Conservation (phyloP, 2,888 invertebrate species). For the Maniola hyperantus region DNA sequence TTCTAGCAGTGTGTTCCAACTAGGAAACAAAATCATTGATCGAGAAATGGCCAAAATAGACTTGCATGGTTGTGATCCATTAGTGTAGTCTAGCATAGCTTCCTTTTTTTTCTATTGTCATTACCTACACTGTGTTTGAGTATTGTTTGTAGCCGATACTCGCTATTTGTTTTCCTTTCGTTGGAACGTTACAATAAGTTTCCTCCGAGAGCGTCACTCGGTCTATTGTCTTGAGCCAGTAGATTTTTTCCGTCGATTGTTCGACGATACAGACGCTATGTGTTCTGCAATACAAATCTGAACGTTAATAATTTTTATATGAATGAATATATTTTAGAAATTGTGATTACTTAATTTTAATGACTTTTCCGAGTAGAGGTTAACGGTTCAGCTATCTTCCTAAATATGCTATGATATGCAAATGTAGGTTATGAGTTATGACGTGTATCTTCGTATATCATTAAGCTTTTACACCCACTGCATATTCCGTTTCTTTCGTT, state of each 20-base stretch:
- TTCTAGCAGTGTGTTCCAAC: too few species aligned
- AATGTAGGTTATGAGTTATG: background rate
- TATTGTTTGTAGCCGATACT: slow-evolving; percentile 11
- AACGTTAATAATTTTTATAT: background rate
- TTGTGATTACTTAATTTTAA: background rate
- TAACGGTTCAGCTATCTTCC: background rate
- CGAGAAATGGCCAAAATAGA: background rate
- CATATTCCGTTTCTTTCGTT: slow-evolving; percentile 60
- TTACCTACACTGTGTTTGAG: slow-evolving; percentile 4
- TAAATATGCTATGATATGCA: background rate
- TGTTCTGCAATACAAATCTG: background rate
- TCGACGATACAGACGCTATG: background rate
- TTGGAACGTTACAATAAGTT: slow-evolving; percentile 16
- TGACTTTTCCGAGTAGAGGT: background rate
- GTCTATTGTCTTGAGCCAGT: slow-evolving; percentile 6
- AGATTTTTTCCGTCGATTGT: slow-evolving; percentile 10
- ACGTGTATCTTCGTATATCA: background rate
- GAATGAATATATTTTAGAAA: background rate
- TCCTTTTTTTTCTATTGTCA: slow-evolving; percentile 27
- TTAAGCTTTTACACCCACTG: slow-evolving; percentile 27
- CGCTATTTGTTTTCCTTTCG: slow-evolving; percentile 11
- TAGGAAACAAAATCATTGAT: background rate
- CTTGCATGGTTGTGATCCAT: slow-evolving; percentile 4
- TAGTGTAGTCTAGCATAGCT: slow-evolving; percentile 28
- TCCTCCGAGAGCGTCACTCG: slow-evolving; percentile 11